Evolutionary conservation across 92 coral and sea anemone species (phyloP).

Genomic region (Hydrozoanthus gracilis): DNA sequence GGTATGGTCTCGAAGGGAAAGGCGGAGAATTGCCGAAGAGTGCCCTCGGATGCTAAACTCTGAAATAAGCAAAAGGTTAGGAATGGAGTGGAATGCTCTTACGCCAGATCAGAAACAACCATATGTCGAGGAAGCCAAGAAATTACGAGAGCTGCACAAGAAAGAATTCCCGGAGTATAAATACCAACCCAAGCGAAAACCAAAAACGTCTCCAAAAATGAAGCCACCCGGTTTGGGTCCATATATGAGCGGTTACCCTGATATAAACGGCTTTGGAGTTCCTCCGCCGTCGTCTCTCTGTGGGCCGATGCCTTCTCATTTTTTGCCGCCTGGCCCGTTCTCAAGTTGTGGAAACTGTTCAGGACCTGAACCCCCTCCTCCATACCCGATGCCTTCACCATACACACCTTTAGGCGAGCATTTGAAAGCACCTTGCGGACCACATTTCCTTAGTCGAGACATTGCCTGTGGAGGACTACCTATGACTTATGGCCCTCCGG

Average conservation of each 20-base stretch:
- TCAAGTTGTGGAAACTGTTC: slow-evolving; percentile 79
- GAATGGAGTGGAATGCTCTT: slow-evolving; percentile 96
- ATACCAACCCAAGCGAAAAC: slow-evolving; percentile 97
- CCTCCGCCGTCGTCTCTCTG: slow-evolving; percentile 84
- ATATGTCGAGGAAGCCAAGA: slow-evolving; percentile 96
- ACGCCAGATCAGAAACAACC: slow-evolving; percentile 92
- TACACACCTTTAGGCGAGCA: slow-evolving; percentile 73
- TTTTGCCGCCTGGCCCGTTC: slow-evolving; percentile 78
- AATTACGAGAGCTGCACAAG: slow-evolving; percentile 91
- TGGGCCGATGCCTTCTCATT: slow-evolving; percentile 79
- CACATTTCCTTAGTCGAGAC: slow-evolving; percentile 75
- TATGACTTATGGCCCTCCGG: slow-evolving; percentile 76
- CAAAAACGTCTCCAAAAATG: slow-evolving; percentile 82
- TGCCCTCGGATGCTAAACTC: slow-evolving; percentile 99
- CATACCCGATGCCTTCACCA: slow-evolving; percentile 80
- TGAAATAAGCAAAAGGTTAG: slow-evolving; percentile 97
- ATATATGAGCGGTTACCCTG: slow-evolving; percentile 77
- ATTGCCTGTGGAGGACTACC: slow-evolving; percentile 74
- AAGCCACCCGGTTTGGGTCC: slow-evolving; percentile 85
- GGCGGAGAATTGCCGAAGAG: slow-evolving; percentile 98
- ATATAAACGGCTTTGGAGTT: slow-evolving; percentile 75
- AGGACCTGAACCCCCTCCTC: slow-evolving; percentile 83
- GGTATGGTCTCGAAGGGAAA: slow-evolving; percentile 99
- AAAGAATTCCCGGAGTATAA: slow-evolving; percentile 98
- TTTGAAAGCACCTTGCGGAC: slow-evolving; percentile 72